These are phyloP conservation scores for Bombylius discolor DNA, from an alignment of 2,888 invertebrate genomes.

Conservation along the genomic window DNA sequence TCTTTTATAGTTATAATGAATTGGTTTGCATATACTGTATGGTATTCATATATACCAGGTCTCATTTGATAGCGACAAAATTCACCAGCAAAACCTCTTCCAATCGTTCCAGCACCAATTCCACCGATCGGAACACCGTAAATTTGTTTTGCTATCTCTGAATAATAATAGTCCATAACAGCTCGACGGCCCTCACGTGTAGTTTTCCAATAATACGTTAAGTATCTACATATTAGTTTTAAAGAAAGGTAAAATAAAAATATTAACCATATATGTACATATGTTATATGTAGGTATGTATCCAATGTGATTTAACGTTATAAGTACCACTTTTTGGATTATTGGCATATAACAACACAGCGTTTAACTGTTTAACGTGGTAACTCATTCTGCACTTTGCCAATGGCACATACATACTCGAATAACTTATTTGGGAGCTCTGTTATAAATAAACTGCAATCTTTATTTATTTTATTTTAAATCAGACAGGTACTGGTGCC, in stretches of 20 bases:
- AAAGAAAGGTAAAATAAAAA: background rate
- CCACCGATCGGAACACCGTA: constrained; percentile 83
- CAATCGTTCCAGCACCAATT: constrained; percentile 62
- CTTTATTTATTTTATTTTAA: too few relatives aligned
- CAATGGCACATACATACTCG: too few relatives aligned
- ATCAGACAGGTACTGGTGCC: too few relatives aligned
- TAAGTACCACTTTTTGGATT: too few relatives aligned
- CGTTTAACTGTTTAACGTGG: too few relatives aligned
- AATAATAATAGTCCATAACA: constrained; percentile 66
- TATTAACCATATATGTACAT: constrained; percentile 20
- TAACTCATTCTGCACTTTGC: too few relatives aligned
- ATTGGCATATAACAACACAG: too few relatives aligned
- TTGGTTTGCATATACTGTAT: constrained; percentile 71
- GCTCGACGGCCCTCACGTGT: constrained; percentile 51
- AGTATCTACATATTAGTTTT: constrained; percentile 42
- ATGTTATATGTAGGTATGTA: too few relatives aligned
- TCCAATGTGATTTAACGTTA: too few relatives aligned
- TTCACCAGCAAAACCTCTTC: constrained; percentile 82
- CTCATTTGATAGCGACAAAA: constrained; percentile 83
- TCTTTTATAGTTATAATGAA: constrained; percentile 79
- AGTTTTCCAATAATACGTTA: constrained; percentile 53
- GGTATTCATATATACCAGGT: constrained; percentile 80
- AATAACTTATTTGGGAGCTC: too few relatives aligned
- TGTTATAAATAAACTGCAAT: too few relatives aligned
- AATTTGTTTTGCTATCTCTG: constrained; percentile 62